Conservation (phyloP, 2,797 vertebrate species). For the Petrocephalus schoutedeni region DNA sequence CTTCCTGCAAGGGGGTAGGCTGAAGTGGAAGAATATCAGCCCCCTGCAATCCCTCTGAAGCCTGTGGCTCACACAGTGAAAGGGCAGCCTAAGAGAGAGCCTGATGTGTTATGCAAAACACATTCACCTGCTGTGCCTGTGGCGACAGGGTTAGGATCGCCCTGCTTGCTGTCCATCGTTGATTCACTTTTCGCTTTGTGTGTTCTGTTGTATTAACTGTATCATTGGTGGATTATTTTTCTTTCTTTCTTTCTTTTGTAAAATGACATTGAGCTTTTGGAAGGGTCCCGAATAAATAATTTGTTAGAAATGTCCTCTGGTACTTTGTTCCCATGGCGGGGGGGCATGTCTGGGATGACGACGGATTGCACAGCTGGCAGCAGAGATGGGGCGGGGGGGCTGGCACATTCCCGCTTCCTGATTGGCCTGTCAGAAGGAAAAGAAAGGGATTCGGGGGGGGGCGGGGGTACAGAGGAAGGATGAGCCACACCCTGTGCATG, state of each 20-base stretch:
- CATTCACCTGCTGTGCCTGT: not conserved
- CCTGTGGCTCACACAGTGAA: not conserved
- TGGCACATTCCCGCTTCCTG: not conserved
- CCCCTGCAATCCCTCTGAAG: not conserved
- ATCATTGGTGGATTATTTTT: not conserved
- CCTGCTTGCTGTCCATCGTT: not conserved
- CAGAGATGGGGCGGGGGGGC: constrained; percentile 11
- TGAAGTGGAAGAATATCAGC: not conserved
- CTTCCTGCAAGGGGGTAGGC: not conserved
- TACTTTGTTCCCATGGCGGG: not conserved
- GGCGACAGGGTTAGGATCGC: not conserved
- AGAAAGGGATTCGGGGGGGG: not conserved
- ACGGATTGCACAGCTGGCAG: not conserved
- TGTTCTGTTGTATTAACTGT: not conserved
- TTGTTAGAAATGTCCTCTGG: not conserved
- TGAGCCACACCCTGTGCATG: not conserved
- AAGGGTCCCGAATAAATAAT: not conserved
- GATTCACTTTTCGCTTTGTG: not conserved
- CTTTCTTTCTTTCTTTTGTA: not conserved
- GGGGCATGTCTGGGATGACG: not conserved
- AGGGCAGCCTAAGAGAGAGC: not conserved
- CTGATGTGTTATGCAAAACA: not conserved
- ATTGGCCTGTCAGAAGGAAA: not conserved
- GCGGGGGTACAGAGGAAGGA: constrained; percentile 1
- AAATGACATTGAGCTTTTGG: not conserved